Base-by-base conservation (phyloP, 2,797 vertebrate species). In the Labeo calbasu region DNA sequence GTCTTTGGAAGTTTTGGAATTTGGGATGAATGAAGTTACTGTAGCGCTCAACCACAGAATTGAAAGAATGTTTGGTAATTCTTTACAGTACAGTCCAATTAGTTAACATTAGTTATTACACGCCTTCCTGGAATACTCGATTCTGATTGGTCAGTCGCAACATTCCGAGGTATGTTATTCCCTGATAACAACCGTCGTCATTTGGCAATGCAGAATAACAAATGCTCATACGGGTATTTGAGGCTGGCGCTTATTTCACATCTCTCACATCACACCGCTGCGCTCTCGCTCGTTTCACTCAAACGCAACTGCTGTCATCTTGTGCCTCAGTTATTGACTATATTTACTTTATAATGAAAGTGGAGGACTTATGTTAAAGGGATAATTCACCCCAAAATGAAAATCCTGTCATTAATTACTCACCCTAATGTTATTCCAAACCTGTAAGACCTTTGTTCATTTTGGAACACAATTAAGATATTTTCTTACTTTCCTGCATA, bases 1-100 rank as follows among this genome's bases (percentile, higher is more conserved):
- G 46, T 79, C 46, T 50, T 79, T 51, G 51, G 71, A 73, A 53
- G 17, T 50, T 69, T 25, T 48, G 40, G 66, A 75, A 53, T 32
- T 63, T 14, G 23, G 59, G 15, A 19, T 53, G 50, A 19, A 23
- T 55, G 21, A 57, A 57, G 53, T 36, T 40, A 76, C 73, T 57
- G 21, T 57, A 57, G 32, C 7, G 13, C 32, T 40, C 50, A 32
- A 23, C 6, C 14, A 32, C 25, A 17, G 61, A 17, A 32, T 17
- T 65, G 61, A 65, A 65, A 65, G 25, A 65, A 25, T 61, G 59
- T 61, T 13, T 25, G 6, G n/a, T 61, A 25, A 7, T 5, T 25
- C 59, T 61, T 61, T 25, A 61, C 23, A 25, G 5, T 14, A 25
- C 2, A 3, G 25, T 7, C 25, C 25, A 2, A 32, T 32, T 65